These are phyloP conservation scores for Propithecus perrieri DNA, from an alignment of 2,797 vertebrate genomes.

Conservation along the genomic window DNA sequence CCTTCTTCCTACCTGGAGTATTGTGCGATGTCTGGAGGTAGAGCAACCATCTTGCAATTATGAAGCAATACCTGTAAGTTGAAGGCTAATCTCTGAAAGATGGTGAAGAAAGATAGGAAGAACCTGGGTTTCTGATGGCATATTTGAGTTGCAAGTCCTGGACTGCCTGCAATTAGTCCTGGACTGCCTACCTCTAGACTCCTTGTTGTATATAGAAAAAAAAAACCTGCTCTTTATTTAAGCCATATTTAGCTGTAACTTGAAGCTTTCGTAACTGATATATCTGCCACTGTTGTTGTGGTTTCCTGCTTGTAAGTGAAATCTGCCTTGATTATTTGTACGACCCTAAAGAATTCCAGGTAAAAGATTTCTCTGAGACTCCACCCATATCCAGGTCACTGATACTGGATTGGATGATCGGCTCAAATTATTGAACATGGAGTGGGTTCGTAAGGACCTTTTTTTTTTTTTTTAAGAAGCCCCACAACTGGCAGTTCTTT, in stretches of 20 bases:
- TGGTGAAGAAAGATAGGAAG: background rate
- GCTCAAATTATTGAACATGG: constrained; percentile 3
- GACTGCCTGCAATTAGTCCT: background rate
- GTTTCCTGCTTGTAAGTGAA: constrained; percentile 25
- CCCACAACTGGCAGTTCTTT: background rate
- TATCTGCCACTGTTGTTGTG: background rate
- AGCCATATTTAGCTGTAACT: background rate
- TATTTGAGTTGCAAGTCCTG: background rate
- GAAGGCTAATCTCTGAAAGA: background rate
- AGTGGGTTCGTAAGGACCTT: background rate
- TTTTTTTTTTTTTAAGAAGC: background rate
- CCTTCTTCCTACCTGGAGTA: background rate
- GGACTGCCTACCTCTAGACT: background rate
- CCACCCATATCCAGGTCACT: background rate
- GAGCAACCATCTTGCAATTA: background rate
- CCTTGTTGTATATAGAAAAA: background rate
- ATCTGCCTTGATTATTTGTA: constrained; percentile 10
- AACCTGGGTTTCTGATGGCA: background rate
- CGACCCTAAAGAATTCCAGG: background rate
- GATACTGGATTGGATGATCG: background rate
- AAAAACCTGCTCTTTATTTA: background rate
- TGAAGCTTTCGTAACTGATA: constrained; percentile 17
- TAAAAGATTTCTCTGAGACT: constrained; percentile 21
- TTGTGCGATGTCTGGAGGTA: background rate
- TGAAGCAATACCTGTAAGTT: background rate